Conservation (phyloP, 2,888 invertebrate species). For the Drosophila recens region DNA sequence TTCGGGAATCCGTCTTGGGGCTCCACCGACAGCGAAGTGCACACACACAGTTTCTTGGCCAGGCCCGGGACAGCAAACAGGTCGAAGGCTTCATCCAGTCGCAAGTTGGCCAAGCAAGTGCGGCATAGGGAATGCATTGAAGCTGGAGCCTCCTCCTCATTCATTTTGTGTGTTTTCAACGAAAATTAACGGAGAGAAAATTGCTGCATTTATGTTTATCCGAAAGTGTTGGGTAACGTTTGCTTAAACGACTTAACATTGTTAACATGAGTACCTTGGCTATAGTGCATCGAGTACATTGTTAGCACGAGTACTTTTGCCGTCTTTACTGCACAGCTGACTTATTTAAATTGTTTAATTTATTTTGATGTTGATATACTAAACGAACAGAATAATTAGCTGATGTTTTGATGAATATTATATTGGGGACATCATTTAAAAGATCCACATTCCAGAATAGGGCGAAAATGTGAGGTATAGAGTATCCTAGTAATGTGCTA, state of each 20-base stretch:
- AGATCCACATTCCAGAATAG: too few relatives aligned
- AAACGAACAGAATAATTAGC: too few relatives aligned
- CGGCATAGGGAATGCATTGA: conserved; percentile 78
- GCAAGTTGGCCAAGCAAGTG: conserved; percentile 74
- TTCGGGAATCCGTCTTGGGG: conserved; percentile 81
- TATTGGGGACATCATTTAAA: too few relatives aligned
- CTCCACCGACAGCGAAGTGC: conserved; percentile 80
- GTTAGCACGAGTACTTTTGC: neutral
- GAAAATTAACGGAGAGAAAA: conserved; percentile 3
- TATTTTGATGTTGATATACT: too few relatives aligned
- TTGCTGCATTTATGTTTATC: neutral
- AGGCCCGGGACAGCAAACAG: conserved; percentile 78
- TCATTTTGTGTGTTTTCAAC: conserved; percentile 42
- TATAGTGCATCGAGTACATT: neutral
- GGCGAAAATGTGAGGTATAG: too few relatives aligned
- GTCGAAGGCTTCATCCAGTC: conserved; percentile 63
- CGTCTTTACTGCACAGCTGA: neutral
- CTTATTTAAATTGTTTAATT: too few relatives aligned
- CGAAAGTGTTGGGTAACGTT: conserved; percentile 6
- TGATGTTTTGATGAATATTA: too few relatives aligned
- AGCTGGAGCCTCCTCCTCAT: conserved; percentile 31
- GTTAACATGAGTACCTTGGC: conserved; percentile 1
- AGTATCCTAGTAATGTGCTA: too few relatives aligned
- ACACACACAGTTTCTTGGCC: conserved; percentile 79
- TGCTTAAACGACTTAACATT: neutral